phyloP scores from a whole-genome alignment of 2,888 invertebrate species.

The Tryphoninae sp. region DNA sequence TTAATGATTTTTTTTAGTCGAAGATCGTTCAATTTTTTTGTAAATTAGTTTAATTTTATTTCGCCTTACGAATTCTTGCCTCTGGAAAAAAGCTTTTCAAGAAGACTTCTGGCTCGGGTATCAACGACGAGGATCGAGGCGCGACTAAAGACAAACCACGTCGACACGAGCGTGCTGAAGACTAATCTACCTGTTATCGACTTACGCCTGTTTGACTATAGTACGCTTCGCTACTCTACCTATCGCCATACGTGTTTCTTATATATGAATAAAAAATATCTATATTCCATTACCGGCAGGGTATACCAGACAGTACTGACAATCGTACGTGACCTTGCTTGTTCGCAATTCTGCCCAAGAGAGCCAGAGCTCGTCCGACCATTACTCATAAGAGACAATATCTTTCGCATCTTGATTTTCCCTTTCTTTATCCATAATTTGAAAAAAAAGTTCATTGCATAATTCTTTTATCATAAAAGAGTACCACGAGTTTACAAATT shows the following conservation, averaged over 20 bases:
- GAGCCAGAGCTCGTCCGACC: neutral
- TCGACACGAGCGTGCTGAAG: constrained; percentile 62
- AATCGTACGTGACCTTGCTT: constrained; percentile 53
- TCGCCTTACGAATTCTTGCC: neutral
- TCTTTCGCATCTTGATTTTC: constrained; percentile 11
- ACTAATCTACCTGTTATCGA: constrained; percentile 76
- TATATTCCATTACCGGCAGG: constrained; percentile 49
- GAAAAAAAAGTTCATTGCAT: too few relatives aligned
- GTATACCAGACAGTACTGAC: constrained; percentile 43
- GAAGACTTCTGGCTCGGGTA: constrained; percentile 22
- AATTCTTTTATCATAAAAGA: too few relatives aligned
- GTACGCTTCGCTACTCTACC: constrained; percentile 27
- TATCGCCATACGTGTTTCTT: constrained; percentile 29
- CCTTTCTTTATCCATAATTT: neutral
- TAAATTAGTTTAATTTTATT: too few relatives aligned
- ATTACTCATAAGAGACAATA: constrained; percentile 6
- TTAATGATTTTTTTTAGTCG: too few relatives aligned
- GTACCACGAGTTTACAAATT: too few relatives aligned
- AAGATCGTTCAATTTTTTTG: too few relatives aligned
- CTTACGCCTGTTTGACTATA: constrained; percentile 68
- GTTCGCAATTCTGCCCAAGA: constrained; percentile 18
- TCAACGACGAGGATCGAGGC: constrained; percentile 69
- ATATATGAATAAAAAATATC: constrained; percentile 1
- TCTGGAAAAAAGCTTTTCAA: constrained; percentile 12
- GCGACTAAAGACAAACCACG: constrained; percentile 67